Conservation (phyloP, 2,113 vertebrate genomes). For the Parotia lawesii region DNA sequence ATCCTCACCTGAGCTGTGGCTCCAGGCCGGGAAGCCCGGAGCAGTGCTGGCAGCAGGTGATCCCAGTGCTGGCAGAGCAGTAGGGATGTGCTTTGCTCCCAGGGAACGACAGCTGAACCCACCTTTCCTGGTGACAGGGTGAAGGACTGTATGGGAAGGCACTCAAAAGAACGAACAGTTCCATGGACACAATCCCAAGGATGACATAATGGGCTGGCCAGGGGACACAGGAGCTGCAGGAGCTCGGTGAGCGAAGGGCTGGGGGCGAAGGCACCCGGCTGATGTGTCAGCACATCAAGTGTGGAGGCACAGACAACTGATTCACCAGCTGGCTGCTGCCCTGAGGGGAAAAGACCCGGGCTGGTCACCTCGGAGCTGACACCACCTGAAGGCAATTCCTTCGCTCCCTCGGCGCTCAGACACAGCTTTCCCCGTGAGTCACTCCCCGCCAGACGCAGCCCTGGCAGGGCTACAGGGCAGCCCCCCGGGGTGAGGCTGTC, state of each 20-base stretch:
- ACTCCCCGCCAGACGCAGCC: conserved; percentile 57
- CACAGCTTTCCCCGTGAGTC: conserved; percentile 70
- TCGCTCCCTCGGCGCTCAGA: conserved; percentile 57
- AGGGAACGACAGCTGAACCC: background rate
- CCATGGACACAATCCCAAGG: background rate
- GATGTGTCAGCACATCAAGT: background rate
- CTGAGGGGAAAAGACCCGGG: conserved; percentile 34
- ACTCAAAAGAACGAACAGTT: background rate
- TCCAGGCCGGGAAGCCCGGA: background rate
- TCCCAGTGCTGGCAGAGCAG: background rate
- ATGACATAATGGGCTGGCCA: background rate
- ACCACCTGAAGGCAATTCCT: conserved; percentile 68
- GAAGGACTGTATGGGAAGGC: background rate
- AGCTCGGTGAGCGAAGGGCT: background rate
- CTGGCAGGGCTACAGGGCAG: conserved; percentile 56
- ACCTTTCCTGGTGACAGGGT: background rate
- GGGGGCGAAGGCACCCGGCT: background rate
- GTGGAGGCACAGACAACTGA: conserved; percentile 19
- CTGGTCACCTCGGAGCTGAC: conserved; percentile 55
- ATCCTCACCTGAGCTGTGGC: background rate
- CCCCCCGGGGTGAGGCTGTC: conserved; percentile 37
- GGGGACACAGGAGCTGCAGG: background rate
- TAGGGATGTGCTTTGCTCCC: background rate
- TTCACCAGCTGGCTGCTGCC: conserved; percentile 30
- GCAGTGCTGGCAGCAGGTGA: background rate